Percentiles rank a stretch among this genome's conserved stretches.
Conservation (phyloP, 2,113 vertebrate genomes). For the Callocephalon fimbriatum region DNA sequence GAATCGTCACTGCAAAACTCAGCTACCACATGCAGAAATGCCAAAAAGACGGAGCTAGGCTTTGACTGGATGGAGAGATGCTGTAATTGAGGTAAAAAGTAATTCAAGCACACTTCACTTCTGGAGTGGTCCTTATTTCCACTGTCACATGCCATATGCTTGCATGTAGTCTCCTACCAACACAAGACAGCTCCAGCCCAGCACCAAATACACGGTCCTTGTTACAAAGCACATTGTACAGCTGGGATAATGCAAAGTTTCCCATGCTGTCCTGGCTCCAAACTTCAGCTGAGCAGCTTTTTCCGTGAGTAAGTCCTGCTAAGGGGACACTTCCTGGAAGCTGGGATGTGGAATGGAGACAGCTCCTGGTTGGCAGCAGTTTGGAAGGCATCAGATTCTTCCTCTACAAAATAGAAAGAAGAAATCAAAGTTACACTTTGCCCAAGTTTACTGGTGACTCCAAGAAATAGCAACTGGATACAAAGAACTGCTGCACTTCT, state of each 20-base stretch:
- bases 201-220: not conserved
- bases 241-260: not conserved
- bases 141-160: not conserved
- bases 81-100: not conserved
- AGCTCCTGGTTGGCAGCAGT: conserved; percentile 32
- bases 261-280: not conserved
- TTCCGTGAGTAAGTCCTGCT: conserved; percentile 86
- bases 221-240: not conserved
- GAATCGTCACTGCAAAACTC: not conserved
- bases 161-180: not conserved
- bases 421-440: not conserved
- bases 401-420: conserved; percentile 18
- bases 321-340: conserved; percentile 45
- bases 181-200: not conserved
- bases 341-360: conserved; percentile 75
- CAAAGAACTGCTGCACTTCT: not conserved
- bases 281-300: conserved; percentile 80
- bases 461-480: not conserved
- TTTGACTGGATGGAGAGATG: not conserved
- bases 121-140: not conserved
- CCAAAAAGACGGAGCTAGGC: not conserved
- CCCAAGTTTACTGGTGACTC: not conserved
- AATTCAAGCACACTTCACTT: not conserved
- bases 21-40: not conserved
- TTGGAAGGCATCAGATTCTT: not conserved